Base-by-base conservation (phyloP, 2,113 vertebrate genomes). In the Piaya cayana region DNA sequence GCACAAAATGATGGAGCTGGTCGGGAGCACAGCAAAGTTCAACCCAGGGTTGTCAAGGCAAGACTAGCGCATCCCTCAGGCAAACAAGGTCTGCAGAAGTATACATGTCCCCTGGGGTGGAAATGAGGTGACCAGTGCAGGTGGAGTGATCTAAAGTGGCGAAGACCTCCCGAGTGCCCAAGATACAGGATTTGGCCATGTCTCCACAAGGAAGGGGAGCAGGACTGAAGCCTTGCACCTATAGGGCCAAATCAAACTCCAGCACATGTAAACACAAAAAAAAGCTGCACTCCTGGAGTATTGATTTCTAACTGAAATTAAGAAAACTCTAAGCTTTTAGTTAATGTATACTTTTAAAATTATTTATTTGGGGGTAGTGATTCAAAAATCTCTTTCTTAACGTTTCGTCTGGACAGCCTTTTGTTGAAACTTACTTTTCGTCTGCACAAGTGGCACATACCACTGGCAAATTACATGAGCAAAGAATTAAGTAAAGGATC, bases 121-220 rank as follows among this genome's bases (percentile, higher is more conserved):
- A 19, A 68, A 55, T 68, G 53, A 68, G 49, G 15, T 2, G 13
- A 15, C 9, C 0, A 0, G 1, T 36, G 47, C 2, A 5, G n/a
- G 25, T 15, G 3, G 12, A 12, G 3, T 71, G 53, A 9, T 62
- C 18, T 37, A 25, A 59, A 17, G 27, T 69, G 15, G 7, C 47
- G 36, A n/a, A 47, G 34, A 34, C 56, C 39, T 86, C 77, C 49
- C 50, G 64, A 39, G 74, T 78, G 74, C 36, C n/a, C 5, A 1
- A 15, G 34, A n/a, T 60, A 60, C 36, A 69, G 69, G 37, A 18
- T 84, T 52, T 92, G 55, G 8, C n/a, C 7, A 4, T 14, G 15
- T 49, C 42, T 70, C 43, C 53, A 4, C 15, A 43, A 34, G 26
- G 11, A 39, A 71, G 5, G 20, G 10, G 26, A 74, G 47, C 1